Conservation (phyloP, 2,797 vertebrate species). For the Coregonus ussuriensis region DNA sequence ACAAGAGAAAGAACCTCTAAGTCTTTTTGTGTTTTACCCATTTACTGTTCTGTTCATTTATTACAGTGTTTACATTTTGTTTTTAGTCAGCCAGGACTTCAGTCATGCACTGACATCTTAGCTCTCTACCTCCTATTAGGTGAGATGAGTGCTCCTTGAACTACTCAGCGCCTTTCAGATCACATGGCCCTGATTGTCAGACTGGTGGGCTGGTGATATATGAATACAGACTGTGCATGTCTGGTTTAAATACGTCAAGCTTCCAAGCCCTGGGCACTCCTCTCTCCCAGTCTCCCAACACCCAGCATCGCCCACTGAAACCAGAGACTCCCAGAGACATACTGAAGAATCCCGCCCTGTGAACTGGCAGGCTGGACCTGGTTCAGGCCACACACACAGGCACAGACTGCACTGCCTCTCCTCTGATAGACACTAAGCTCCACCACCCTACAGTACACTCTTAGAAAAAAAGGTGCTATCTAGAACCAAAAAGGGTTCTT, state of each 20-base stretch:
- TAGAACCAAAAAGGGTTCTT: too few relatives aligned
- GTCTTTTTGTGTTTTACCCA: neutral
- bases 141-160: slow-evolving; percentile 74
- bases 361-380: slow-evolving; percentile 76
- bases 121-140: slow-evolving; percentile 64
- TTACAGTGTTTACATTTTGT: slow-evolving; percentile 24
- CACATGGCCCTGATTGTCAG: slow-evolving; percentile 79
- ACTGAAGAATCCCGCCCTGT: slow-evolving; percentile 78
- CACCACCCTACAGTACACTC: slow-evolving; percentile 61
- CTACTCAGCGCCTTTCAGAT: slow-evolving; percentile 68
- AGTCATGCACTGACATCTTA: slow-evolving; percentile 68
- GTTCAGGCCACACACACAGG: slow-evolving; percentile 68
- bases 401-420: slow-evolving; percentile 43
- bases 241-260: slow-evolving; percentile 80
- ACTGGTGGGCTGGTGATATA: slow-evolving; percentile 83
- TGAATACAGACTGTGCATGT: slow-evolving; percentile 81
- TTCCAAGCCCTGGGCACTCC: slow-evolving; percentile 75
- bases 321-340: slow-evolving; percentile 68
- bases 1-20: neutral
- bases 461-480: too few relatives aligned
- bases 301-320: slow-evolving; percentile 76
- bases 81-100: slow-evolving; percentile 51
- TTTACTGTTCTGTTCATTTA: slow-evolving; percentile 6
- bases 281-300: slow-evolving; percentile 74
- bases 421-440: slow-evolving; percentile 66